Base-by-base conservation (phyloP, 2,888 invertebrate species). In the Chrysopilus asiliformis region DNA sequence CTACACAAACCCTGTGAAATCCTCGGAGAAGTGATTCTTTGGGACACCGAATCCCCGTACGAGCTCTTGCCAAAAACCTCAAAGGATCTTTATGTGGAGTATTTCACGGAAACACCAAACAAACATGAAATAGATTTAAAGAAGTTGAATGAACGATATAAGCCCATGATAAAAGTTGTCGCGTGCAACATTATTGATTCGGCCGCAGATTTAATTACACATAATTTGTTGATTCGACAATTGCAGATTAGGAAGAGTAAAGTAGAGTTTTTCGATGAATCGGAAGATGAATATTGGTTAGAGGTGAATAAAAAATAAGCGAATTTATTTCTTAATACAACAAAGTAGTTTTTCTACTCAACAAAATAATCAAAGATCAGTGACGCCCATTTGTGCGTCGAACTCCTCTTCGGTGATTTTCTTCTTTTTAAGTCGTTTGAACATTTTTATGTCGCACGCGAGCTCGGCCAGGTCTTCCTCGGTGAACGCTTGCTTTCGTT, bases 361-460 rank as follows among this genome's bases (percentile, higher is more conserved):
- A n/a, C n/a, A n/a, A n/a, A n/a, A n/a, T n/a, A n/a, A n/a, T n/a
- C 13, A 26, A 12, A 26, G 45, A 31, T 46, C 46, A 15, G 53
- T 51, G 14, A 62, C 51, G 8, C 74, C 73, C 55, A 79, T 76
- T 45, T 71, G 66, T 47, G 72, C 64, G 45, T 79, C 72, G 48
- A 72, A 79, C 48, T 79, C 74, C 44, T 76, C 74, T 35, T 75
- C 66, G 0, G 68, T 68, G 18, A 79, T 78, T 58, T 90, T 90
- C 48, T 83, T 78, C 51, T 76, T 83, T 57, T 89, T 91, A 1
- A 87, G 64, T 51, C 84, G 87, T 57, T 90, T 93, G 41, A 90
- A 73, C 16, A 91, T 65, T 5, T 81, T 74, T 32, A 86, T 75
- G 55, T 94, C 91, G 36, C 73, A 77, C 6, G 79, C 79, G 32